Percentiles rank a stretch among this genome's conserved stretches.
phyloP scores from a whole-genome alignment of 2,888 invertebrate species.

The Tridacna crocea region DNA sequence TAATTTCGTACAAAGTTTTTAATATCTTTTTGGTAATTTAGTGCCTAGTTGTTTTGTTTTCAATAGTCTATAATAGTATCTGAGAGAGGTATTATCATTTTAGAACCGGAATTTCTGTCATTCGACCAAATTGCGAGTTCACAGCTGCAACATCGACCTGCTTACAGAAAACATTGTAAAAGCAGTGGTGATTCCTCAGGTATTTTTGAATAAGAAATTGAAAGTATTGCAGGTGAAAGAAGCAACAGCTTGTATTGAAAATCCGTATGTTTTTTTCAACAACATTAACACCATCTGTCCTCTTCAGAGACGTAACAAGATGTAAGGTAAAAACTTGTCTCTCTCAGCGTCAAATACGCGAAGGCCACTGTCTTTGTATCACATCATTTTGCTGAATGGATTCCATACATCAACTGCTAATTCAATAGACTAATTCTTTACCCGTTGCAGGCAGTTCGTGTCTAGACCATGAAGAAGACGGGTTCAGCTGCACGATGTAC shows the following conservation, averaged over 20 bases:
- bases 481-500: slow-evolving; percentile 19
- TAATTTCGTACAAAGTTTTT: too few relatives aligned
- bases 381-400: background rate
- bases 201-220: background rate
- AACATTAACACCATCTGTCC: background rate
- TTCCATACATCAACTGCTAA: background rate
- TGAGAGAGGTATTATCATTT: background rate
- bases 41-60: too few relatives aligned
- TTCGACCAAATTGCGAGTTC: background rate
- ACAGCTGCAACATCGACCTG: background rate
- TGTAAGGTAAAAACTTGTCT: background rate
- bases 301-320: background rate
- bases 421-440: background rate
- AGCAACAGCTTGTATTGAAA: background rate
- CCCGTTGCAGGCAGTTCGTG: background rate
- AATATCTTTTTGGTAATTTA: too few relatives aligned
- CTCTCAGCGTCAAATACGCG: background rate
- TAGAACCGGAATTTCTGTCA: background rate
- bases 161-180: background rate
- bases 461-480: slow-evolving; percentile 29
- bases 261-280: background rate
- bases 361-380: background rate
- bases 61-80: background rate
- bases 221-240: background rate
- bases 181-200: background rate